A percentile compares a stretch with the other conserved stretches of the same genome.
These are phyloP conservation scores for Lysiphlebus fabarum DNA, from an alignment of 1,140 invertebrate species.

Conservation along the genomic window DNA sequence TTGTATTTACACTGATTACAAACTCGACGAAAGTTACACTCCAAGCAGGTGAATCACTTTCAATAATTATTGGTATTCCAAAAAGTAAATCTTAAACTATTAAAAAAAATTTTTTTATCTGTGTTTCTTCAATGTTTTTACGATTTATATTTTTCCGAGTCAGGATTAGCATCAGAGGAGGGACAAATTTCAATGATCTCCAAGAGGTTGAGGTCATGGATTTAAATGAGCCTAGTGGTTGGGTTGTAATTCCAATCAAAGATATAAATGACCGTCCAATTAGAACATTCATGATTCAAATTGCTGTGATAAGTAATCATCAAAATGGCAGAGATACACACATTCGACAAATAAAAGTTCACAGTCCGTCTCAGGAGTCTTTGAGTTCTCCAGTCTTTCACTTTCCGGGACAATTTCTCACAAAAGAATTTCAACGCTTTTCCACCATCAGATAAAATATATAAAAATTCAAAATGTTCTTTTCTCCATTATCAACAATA, in stretches of 20 bases:
- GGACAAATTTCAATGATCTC: slow-evolving; percentile 97
- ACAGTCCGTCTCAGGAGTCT: slow-evolving; percentile 81
- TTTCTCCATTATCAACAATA: too few species aligned
- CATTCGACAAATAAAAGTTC: slow-evolving; percentile 94
- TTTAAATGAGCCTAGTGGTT: slow-evolving; percentile 90
- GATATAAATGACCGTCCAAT: slow-evolving; percentile 85
- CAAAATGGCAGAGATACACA: slow-evolving; percentile 98
- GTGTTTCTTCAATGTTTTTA: background rate
- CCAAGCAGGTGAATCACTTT: slow-evolving; percentile 69
- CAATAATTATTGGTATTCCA: too few species aligned
- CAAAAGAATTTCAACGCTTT: slow-evolving; percentile 78
- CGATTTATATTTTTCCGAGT: slow-evolving; percentile 25
- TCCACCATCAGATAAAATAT: slow-evolving; percentile 68
- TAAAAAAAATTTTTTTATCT: too few species aligned
- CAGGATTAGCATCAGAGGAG: slow-evolving; percentile 90
- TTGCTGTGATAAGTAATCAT: slow-evolving; percentile 96
- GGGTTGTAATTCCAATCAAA: slow-evolving; percentile 91
- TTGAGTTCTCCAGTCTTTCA: slow-evolving; percentile 68
- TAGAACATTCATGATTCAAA: slow-evolving; percentile 94
- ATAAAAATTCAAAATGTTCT: too few species aligned
- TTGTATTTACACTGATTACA: slow-evolving; percentile 96
- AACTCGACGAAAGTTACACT: slow-evolving; percentile 98
- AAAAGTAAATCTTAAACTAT: too few species aligned
- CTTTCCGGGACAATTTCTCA: slow-evolving; percentile 74
- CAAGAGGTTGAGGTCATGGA: slow-evolving; percentile 95